Conservation (phyloP, 2,797 vertebrate species). For the Decapterus maruadsi region DNA sequence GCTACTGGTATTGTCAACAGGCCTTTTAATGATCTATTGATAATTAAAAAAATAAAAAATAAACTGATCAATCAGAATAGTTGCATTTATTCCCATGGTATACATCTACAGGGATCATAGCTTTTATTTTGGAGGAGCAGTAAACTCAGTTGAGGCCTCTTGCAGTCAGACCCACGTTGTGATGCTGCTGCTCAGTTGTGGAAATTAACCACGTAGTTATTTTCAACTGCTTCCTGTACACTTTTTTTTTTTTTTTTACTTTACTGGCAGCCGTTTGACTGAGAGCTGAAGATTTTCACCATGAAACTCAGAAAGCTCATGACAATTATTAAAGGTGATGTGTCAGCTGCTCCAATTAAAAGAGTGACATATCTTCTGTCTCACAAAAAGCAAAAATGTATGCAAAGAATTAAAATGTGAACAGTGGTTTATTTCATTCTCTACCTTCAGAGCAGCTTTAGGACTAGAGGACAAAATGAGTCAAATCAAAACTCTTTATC, state of each 20-base stretch:
- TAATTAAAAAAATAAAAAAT: too few species aligned
- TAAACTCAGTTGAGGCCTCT: not conserved
- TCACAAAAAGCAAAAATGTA: not conserved
- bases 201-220: not conserved
- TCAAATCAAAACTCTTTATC: not conserved
- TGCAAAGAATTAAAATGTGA: not conserved
- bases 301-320: not conserved
- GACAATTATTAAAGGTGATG: too few species aligned
- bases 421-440: not conserved
- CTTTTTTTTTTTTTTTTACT: too few species aligned
- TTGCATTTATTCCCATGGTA: too few species aligned
- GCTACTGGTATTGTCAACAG: too few species aligned
- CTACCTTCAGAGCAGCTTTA: too few species aligned
- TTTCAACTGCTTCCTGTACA: too few species aligned
- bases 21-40: too few species aligned
- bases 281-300: not conserved
- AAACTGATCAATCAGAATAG: too few species aligned
- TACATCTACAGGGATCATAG: not conserved
- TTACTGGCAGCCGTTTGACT: too few species aligned
- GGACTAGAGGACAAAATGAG: too few species aligned
- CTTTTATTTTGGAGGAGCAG: constrained; percentile 6
- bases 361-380: not conserved
- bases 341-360: not conserved
- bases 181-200: not conserved
- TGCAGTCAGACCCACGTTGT: not conserved